Evolutionary conservation across 1,140 invertebrate species (phyloP).

Genomic region (Armadillidium nasatum): DNA sequence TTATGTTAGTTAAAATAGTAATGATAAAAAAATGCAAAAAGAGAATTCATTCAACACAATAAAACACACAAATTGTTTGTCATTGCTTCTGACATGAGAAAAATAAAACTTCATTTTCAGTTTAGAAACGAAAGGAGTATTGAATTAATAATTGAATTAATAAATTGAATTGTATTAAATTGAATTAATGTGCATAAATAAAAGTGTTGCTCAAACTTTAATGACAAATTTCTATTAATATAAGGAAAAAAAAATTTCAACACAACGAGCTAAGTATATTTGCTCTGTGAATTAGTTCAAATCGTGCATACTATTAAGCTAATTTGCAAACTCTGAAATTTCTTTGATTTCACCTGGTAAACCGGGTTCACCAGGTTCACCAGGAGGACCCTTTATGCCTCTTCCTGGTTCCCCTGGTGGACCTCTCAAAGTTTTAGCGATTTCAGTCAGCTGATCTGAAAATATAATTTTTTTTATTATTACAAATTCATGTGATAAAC

Average conservation of each 20-base stretch:
- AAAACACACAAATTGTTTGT: too few species aligned
- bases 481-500: too few species aligned
- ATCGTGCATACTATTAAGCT: background rate
- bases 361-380: conserved; percentile 39
- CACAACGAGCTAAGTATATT: too few species aligned
- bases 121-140: background rate
- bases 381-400: conserved; percentile 35
- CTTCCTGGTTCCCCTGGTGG: conserved; percentile 34
- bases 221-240: background rate
- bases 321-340: background rate
- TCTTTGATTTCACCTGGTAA: conserved; percentile 28
- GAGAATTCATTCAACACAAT: too few species aligned
- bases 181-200: background rate
- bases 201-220: background rate
- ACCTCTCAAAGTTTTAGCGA: conserved; percentile 28
- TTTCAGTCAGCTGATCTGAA: too few species aligned
- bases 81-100: too few species aligned
- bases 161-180: background rate
- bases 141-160: background rate
- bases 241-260: background rate
- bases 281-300: background rate
- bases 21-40: too few species aligned
- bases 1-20: too few species aligned
- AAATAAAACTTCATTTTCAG: too few species aligned
- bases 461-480: too few species aligned